Evolutionary conservation across 2,797 vertebrate species (phyloP).

Genomic region (Leuciscus waleckii): DNA sequence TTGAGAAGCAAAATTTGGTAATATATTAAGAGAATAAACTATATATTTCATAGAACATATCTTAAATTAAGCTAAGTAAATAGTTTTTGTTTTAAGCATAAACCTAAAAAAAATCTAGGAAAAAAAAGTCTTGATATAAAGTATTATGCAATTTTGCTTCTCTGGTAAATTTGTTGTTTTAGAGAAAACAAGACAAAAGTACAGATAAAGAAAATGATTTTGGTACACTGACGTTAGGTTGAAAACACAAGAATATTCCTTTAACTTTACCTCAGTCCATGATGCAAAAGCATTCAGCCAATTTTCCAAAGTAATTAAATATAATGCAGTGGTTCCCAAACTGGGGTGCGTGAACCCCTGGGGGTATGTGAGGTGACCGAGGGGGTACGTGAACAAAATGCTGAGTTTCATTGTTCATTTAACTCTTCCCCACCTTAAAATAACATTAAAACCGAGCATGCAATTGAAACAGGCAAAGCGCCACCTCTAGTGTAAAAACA

Average conservation of each 20-base stretch:
- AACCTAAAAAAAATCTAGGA: neutral
- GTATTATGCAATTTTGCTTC: neutral
- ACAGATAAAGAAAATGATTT: neutral
- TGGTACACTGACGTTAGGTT: neutral
- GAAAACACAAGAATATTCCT: neutral
- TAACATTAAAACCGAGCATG: neutral
- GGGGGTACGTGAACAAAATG: neutral
- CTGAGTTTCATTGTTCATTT: neutral
- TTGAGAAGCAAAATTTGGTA: neutral
- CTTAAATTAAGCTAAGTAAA: neutral
- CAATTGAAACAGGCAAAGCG: neutral
- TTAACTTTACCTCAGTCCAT: neutral
- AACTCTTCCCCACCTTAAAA: neutral
- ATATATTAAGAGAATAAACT: neutral
- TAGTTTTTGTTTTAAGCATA: neutral
- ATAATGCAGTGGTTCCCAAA: neutral
- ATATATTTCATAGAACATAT: neutral
- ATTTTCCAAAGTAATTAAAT: neutral
- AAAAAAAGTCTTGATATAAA: neutral
- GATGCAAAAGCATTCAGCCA: neutral
- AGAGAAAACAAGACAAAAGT: neutral
- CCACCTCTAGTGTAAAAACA: neutral
- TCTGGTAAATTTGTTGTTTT: constrained; percentile 16
- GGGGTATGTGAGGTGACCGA: neutral
- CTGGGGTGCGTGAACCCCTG: neutral